Evolutionary conservation across 1,140 invertebrate species (phyloP).

Genomic region (Drosophila kepulauana): DNA sequence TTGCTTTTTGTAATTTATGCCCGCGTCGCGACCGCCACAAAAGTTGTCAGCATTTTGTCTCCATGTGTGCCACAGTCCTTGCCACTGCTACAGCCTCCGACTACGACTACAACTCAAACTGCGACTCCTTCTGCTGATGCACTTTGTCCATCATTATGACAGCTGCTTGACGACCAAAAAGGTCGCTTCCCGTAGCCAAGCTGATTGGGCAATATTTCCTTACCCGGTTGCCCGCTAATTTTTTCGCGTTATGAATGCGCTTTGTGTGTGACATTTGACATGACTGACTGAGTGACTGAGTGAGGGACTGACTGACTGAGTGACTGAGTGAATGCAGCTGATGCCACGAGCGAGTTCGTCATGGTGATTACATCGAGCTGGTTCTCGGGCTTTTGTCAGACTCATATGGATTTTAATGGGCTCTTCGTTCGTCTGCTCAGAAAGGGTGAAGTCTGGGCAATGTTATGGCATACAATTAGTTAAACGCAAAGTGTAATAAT

Average conservation of each 20-base stretch:
- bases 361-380: slow-evolving; percentile 61
- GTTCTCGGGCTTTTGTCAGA: slow-evolving; percentile 18
- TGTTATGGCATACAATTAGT: slow-evolving; percentile 27
- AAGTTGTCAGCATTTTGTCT: slow-evolving; percentile 75
- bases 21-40: slow-evolving; percentile 46
- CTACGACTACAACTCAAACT: background rate
- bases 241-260: slow-evolving; percentile 70
- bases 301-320: background rate
- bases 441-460: background rate
- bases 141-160: slow-evolving; percentile 82
- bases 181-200: slow-evolving; percentile 31
- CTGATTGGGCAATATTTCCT: slow-evolving; percentile 76
- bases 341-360: slow-evolving; percentile 49
- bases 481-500: slow-evolving; percentile 32
- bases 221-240: slow-evolving; percentile 58
- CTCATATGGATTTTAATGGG: slow-evolving; percentile 59
- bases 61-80: slow-evolving; percentile 23
- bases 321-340: slow-evolving; percentile 45
- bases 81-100: slow-evolving; percentile 7
- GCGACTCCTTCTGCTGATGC: slow-evolving; percentile 47
- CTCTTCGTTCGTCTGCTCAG: background rate
- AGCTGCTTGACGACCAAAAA: slow-evolving; percentile 78
- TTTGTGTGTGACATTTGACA: slow-evolving; percentile 77
- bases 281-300: slow-evolving; percentile 25
- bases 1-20: slow-evolving; percentile 83